These are phyloP conservation scores for Piliocolobus tephrosceles DNA, from an alignment of 2,113 vertebrate genomes.

Conservation along the genomic window DNA sequence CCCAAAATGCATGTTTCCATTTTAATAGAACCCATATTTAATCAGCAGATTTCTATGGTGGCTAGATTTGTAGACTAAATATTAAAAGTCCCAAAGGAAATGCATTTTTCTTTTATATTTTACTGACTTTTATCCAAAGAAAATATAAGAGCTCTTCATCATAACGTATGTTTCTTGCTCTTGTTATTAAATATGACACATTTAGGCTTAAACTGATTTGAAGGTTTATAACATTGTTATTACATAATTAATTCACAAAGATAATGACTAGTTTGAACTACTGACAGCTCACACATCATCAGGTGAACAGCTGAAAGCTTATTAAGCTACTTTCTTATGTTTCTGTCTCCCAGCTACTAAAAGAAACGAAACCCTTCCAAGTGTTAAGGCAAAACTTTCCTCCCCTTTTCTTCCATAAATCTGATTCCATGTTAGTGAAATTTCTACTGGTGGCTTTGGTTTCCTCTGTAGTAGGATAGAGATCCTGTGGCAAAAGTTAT, in stretches of 20 bases:
- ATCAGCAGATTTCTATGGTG: background rate
- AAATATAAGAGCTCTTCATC: background rate
- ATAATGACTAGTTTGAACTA: background rate
- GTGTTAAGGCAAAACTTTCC: background rate
- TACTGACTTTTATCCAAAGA: background rate
- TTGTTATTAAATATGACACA: background rate
- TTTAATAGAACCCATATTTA: background rate
- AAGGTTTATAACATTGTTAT: background rate
- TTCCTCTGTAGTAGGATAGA: background rate
- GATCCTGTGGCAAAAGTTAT: background rate
- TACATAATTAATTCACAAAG: background rate
- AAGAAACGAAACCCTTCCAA: background rate
- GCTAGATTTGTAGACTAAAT: background rate
- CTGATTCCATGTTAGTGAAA: background rate
- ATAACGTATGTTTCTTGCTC: background rate
- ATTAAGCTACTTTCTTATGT: background rate
- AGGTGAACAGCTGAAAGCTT: background rate
- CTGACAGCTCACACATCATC: background rate
- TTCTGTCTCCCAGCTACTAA: background rate
- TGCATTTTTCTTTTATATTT: background rate
- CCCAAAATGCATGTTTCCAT: background rate
- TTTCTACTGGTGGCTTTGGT: background rate
- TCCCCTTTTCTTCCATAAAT: background rate
- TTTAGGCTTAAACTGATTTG: background rate
- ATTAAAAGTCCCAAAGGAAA: background rate